A percentile compares a stretch with the other conserved stretches of the same genome.
phyloP scores from a whole-genome alignment of 2,113 vertebrate genomes.

The Shinisaurus crocodilurus region DNA sequence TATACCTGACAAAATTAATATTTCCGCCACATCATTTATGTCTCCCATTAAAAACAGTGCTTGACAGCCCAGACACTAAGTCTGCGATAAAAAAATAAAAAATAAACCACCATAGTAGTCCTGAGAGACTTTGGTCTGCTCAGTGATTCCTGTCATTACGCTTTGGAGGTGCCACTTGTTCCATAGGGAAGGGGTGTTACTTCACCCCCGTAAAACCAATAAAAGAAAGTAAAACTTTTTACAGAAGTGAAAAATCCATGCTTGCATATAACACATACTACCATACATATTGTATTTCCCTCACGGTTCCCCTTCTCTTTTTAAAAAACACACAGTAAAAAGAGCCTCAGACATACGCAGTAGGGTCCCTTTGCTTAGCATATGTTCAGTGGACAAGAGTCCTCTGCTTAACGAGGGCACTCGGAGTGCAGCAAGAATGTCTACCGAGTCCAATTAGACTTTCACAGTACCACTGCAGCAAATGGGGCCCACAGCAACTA shows the following conservation, averaged over 20 bases:
- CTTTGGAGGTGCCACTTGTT: conserved; percentile 28
- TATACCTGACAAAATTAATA: conserved; percentile 60
- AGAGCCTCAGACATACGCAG: background rate
- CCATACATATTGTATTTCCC: background rate
- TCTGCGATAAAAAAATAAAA: conserved; percentile 51
- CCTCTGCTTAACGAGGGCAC: too few relatives aligned
- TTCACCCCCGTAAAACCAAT: background rate
- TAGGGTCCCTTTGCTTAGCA: too few relatives aligned
- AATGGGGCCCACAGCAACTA: conserved; percentile 11
- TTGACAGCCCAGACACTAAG: conserved; percentile 59
- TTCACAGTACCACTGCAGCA: background rate
- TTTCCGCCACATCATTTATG: conserved; percentile 47
- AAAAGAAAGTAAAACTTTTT: background rate
- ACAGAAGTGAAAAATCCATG: background rate
- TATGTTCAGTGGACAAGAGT: background rate
- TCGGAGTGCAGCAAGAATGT: background rate
- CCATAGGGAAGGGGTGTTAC: background rate
- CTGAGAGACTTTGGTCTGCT: conserved; percentile 38
- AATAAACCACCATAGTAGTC: conserved; percentile 6
- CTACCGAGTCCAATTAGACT: background rate
- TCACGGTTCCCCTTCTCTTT: too few relatives aligned
- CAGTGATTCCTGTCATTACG: conserved; percentile 25
- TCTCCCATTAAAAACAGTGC: conserved; percentile 33
- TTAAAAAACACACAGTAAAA: background rate
- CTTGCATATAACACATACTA: background rate